These are phyloP conservation scores for Cerceris ruficornis DNA, from an alignment of 2,888 invertebrate species.

Conservation along the genomic window DNA sequence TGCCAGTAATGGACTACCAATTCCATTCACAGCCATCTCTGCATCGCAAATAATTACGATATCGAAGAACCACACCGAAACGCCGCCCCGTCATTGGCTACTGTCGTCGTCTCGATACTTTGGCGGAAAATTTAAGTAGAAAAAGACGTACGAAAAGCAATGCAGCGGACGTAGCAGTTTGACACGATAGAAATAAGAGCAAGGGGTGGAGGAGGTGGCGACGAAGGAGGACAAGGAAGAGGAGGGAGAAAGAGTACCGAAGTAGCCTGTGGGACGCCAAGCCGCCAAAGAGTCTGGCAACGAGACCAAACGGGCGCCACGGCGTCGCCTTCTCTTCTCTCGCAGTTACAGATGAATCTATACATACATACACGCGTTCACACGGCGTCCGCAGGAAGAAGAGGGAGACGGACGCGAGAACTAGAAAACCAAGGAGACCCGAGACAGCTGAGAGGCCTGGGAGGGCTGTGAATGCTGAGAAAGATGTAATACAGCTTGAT, in stretches of 20 bases:
- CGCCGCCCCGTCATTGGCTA: too few relatives aligned
- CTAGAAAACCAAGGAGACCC: too few relatives aligned
- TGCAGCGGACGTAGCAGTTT: constrained; percentile 31
- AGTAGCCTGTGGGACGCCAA: constrained; percentile 77
- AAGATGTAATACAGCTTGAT: constrained; percentile 25
- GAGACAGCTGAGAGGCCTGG: background rate
- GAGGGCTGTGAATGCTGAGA: background rate
- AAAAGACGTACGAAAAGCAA: constrained; percentile 15
- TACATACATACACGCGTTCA: background rate
- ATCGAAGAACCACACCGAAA: too few relatives aligned
- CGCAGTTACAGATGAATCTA: constrained; percentile 1
- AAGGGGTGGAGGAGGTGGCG: background rate
- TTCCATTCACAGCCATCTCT: too few relatives aligned
- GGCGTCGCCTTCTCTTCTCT: constrained; percentile 56
- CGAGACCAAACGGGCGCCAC: constrained; percentile 75
- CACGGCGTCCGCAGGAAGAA: background rate
- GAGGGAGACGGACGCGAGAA: constrained; percentile 5
- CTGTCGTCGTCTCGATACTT: too few relatives aligned
- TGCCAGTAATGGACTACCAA: too few relatives aligned
- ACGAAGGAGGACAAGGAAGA: constrained; percentile 1
- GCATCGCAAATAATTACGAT: too few relatives aligned
- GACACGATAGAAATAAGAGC: constrained; percentile 26
- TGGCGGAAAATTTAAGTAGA: too few relatives aligned
- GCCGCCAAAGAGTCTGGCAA: constrained; percentile 80
- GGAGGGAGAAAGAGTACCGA: constrained; percentile 26